Percentiles rank a stretch among this genome's conserved stretches.
Evolutionary conservation across 2,888 invertebrate genomes (phyloP).

Genomic region (Adela reaumurella): DNA sequence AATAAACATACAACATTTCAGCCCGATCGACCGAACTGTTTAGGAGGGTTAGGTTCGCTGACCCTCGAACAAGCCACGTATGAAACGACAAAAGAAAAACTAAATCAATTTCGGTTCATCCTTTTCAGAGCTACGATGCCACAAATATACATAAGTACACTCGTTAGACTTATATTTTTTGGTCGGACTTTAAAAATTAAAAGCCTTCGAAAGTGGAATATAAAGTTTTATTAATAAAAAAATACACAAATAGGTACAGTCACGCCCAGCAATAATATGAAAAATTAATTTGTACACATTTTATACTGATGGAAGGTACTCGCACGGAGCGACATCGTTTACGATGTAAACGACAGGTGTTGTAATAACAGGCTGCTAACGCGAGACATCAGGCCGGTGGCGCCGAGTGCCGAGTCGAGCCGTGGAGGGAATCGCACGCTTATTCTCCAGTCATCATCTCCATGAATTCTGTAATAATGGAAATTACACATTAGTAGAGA

Average conservation of each 20-base stretch:
- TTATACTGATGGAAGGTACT: background rate
- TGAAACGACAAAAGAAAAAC: too few relatives aligned
- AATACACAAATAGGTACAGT: conserved; percentile 43
- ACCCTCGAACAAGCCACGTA: too few relatives aligned
- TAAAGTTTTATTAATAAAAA: conserved; percentile 53
- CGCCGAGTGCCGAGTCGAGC: conserved; percentile 13
- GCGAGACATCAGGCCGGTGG: background rate
- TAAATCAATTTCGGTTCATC: too few relatives aligned
- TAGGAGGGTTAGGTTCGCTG: too few relatives aligned
- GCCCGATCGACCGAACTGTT: too few relatives aligned
- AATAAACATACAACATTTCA: too few relatives aligned
- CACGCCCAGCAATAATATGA: conserved; percentile 48
- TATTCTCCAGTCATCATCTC: conserved; percentile 96
- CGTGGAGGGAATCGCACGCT: conserved; percentile 32
- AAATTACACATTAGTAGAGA: too few relatives aligned
- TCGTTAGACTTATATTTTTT: too few relatives aligned
- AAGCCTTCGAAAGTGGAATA: conserved; percentile 30
- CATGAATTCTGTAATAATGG: conserved; percentile 87
- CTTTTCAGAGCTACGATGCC: too few relatives aligned
- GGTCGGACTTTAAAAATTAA: too few relatives aligned
- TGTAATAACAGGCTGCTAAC: background rate
- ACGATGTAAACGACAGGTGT: background rate
- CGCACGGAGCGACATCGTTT: background rate
- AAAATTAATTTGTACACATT: conserved; percentile 44
- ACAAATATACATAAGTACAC: too few relatives aligned